These are phyloP conservation scores for Macropus fuliginosus DNA, from an alignment of 2,797 vertebrate species.

Conservation along the genomic window DNA sequence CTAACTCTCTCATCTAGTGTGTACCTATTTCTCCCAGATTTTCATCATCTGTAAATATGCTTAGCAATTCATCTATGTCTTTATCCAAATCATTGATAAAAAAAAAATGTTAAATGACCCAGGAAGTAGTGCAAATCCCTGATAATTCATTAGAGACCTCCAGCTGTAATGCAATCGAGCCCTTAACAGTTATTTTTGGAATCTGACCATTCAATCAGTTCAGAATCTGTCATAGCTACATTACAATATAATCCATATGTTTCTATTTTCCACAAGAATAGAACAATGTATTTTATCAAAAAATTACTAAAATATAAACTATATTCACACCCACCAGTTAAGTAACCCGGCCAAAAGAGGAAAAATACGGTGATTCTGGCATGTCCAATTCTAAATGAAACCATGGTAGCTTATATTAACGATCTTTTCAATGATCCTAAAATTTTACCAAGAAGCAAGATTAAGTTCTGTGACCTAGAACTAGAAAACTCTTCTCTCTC, in stretches of 20 bases:
- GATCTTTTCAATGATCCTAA: not conserved
- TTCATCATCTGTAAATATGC: not conserved
- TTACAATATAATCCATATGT: not conserved
- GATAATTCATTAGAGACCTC: not conserved
- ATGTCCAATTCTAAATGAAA: not conserved
- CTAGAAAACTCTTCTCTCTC: not conserved
- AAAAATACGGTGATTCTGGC: not conserved
- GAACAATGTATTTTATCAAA: not conserved
- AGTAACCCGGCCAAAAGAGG: not conserved
- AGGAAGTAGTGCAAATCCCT: not conserved
- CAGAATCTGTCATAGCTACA: not conserved
- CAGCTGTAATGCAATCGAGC: not conserved
- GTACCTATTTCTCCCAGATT: not conserved
- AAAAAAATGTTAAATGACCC: not conserved
- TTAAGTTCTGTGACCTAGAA: not conserved
- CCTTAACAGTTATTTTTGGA: not conserved
- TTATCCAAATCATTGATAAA: not conserved
- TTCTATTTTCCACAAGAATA: not conserved
- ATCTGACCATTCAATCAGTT: not conserved
- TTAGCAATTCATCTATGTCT: not conserved
- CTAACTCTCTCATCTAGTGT: not conserved
- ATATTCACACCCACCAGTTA: not conserved
- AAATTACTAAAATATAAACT: not conserved
- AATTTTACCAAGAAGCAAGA: not conserved
- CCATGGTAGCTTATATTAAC: not conserved